phyloP scores from a whole-genome alignment of 2,797 vertebrate species.

The Eulemur rubriventer region DNA sequence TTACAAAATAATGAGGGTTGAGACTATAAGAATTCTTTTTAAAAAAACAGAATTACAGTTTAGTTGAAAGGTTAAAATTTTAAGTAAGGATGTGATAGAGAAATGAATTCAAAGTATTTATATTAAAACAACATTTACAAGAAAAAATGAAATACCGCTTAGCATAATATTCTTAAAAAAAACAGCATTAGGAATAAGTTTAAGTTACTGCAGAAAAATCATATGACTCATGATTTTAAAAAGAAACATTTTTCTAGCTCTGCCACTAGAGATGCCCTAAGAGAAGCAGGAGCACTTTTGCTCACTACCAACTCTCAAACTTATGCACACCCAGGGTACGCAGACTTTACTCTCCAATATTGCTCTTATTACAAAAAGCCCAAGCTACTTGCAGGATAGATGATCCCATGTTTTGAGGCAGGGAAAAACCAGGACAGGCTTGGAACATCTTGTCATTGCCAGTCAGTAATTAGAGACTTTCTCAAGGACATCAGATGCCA shows the following conservation, averaged over 20 bases:
- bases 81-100: constrained; percentile 22
- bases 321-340: neutral
- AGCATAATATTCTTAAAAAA: too few relatives aligned
- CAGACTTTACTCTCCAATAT: neutral
- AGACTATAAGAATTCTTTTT: neutral
- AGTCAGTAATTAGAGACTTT: neutral
- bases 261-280: neutral
- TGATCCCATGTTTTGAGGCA: neutral
- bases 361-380: neutral
- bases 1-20: neutral
- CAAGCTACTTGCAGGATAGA: neutral
- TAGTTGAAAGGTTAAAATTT: constrained; percentile 33
- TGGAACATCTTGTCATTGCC: neutral
- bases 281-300: neutral
- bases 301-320: neutral
- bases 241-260: neutral
- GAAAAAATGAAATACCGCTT: too few relatives aligned
- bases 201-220: neutral
- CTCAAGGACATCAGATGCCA: neutral
- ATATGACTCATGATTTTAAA: neutral
- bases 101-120: neutral
- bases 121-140: neutral
- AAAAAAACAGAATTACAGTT: neutral
- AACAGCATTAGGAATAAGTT: neutral
- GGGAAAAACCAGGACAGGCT: neutral